Conservation (phyloP, 2,113 vertebrate genomes). For the Strigops habroptila region DNA sequence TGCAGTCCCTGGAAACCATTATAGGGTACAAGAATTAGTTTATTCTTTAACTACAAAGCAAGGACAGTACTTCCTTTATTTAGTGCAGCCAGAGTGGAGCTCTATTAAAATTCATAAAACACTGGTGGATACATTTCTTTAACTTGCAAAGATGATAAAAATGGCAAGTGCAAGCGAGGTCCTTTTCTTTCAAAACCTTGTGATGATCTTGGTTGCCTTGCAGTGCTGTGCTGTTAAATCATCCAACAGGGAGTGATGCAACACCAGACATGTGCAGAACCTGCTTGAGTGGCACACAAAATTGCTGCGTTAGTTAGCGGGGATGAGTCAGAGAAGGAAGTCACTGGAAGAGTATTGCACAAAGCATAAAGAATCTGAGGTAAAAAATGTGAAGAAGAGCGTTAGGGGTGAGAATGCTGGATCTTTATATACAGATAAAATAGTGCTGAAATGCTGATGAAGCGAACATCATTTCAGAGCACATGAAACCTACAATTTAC, state of each 20-base stretch:
- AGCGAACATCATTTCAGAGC: conserved; percentile 61
- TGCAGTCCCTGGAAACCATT: not conserved
- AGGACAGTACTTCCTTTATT: not conserved
- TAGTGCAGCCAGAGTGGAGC: not conserved
- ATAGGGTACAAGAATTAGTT: not conserved
- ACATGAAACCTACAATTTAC: conserved; percentile 64
- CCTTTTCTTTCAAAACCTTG: conserved; percentile 13
- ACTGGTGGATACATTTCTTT: not conserved
- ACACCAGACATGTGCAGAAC: conserved; percentile 53
- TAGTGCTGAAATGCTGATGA: conserved; percentile 63
- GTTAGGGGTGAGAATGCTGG: conserved; percentile 38
- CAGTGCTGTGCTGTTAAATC: conserved; percentile 31
- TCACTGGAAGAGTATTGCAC: conserved; percentile 9
- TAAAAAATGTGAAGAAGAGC: conserved; percentile 52
- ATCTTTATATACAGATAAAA: conserved; percentile 56
- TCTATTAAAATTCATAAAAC: not conserved
- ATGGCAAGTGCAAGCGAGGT: not conserved
- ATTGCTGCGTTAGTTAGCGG: conserved; percentile 26
- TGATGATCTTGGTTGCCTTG: conserved; percentile 34
- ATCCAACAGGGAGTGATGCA: conserved; percentile 46
- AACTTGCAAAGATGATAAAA: not conserved
- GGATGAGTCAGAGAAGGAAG: conserved; percentile 64
- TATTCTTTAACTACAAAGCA: not conserved
- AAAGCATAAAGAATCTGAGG: conserved; percentile 43
- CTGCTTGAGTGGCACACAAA: conserved; percentile 49